These are phyloP conservation scores for Podarcis cretensis DNA, from an alignment of 2,113 vertebrate genomes.

Conservation along the genomic window DNA sequence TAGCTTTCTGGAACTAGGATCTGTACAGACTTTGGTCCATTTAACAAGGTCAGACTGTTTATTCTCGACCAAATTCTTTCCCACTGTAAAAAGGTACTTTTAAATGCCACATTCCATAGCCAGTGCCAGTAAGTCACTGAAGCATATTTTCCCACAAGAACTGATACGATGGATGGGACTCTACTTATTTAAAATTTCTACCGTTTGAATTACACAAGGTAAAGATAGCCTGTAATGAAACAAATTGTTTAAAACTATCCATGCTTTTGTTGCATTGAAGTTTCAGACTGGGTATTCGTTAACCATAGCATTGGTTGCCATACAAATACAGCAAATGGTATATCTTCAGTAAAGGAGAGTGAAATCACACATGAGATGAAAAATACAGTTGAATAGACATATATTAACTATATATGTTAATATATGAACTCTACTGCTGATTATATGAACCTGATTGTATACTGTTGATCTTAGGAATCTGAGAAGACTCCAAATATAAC, in stretches of 20 bases:
- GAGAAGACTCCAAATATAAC: background rate
- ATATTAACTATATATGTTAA: background rate
- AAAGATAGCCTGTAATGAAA: constrained; percentile 48
- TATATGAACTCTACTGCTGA: background rate
- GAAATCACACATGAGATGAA: background rate
- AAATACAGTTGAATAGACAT: constrained; percentile 22
- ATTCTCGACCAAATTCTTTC: constrained; percentile 87
- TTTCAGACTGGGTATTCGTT: constrained; percentile 38
- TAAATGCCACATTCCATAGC: constrained; percentile 87
- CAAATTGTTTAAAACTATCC: constrained; percentile 45
- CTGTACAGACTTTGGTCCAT: constrained; percentile 78
- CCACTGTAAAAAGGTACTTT: constrained; percentile 88
- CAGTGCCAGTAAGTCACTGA: constrained; percentile 85
- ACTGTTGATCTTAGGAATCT: background rate
- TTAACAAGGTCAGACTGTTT: constrained; percentile 86
- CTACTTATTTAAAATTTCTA: constrained; percentile 70
- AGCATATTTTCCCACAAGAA: constrained; percentile 89
- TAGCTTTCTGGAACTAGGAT: constrained; percentile 75
- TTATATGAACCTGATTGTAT: background rate
- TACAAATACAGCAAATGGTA: constrained; percentile 37
- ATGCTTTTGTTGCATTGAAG: constrained; percentile 29
- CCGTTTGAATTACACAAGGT: constrained; percentile 65
- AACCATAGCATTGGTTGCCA: constrained; percentile 4
- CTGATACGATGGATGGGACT: constrained; percentile 73
- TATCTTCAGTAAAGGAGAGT: constrained; percentile 38